Evolutionary conservation across 1,140 invertebrate species (phyloP).

Genomic region (Bombus affinis): DNA sequence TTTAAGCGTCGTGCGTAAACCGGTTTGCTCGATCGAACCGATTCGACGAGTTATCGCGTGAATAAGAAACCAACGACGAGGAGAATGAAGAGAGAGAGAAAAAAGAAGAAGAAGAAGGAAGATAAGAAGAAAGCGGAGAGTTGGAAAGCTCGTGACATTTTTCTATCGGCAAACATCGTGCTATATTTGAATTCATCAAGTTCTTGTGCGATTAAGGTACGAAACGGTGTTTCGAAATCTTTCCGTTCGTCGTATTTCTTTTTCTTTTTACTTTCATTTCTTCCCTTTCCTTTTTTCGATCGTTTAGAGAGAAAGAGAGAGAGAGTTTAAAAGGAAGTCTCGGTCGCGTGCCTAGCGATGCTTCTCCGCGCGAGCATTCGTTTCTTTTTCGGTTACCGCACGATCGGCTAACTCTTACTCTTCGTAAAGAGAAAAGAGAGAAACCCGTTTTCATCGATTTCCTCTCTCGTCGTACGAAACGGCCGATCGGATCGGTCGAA

Average conservation of each 20-base stretch:
- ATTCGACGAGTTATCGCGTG: background rate
- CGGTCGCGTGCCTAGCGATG: background rate
- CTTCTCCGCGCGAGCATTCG: background rate
- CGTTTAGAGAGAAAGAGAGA: too few species aligned
- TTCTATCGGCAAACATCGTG: background rate
- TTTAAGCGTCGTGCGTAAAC: slow-evolving; percentile 35
- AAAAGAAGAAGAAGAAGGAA: too few species aligned
- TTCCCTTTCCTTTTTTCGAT: background rate
- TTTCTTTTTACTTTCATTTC: background rate
- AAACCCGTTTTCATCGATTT: background rate
- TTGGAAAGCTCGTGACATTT: background rate
- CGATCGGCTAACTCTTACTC: too few species aligned
- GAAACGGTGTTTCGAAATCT: slow-evolving; percentile 25
- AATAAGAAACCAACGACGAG: background rate
- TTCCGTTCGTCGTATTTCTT: background rate
- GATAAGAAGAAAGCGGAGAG: background rate
- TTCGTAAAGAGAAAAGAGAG: background rate
- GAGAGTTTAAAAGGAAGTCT: background rate
- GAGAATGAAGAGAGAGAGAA: background rate
- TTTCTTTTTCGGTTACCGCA: too few species aligned
- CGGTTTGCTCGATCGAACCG: background rate
- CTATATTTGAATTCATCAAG: background rate
- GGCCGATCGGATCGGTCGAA: background rate
- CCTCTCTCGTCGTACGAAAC: background rate
- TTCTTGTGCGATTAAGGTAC: slow-evolving; percentile 42